These are phyloP conservation scores for Sphaerophoria taeniata DNA, from an alignment of 2,888 invertebrate genomes.

Conservation along the genomic window DNA sequence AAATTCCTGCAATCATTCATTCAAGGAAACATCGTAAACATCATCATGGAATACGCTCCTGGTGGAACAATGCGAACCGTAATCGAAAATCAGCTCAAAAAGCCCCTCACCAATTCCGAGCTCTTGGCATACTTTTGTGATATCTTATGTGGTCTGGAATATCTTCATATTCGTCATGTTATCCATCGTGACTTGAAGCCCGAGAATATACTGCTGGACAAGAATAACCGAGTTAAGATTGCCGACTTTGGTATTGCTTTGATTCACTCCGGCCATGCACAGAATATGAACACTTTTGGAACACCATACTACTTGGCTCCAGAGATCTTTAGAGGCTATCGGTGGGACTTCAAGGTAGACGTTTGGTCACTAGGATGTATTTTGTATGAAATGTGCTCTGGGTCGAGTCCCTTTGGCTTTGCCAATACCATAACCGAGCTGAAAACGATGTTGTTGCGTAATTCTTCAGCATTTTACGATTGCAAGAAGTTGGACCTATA, in stretches of 20 bases:
- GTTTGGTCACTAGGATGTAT: slow-evolving; percentile 90
- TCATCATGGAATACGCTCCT: slow-evolving; percentile 81
- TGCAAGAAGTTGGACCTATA: slow-evolving; percentile 75
- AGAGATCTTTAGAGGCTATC: slow-evolving; percentile 86
- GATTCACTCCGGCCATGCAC: slow-evolving; percentile 75
- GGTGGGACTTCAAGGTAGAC: slow-evolving; percentile 88
- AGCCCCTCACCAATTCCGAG: slow-evolving; percentile 73
- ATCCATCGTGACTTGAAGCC: slow-evolving; percentile 88
- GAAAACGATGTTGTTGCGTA: slow-evolving; percentile 59
- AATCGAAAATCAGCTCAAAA: slow-evolving; percentile 70
- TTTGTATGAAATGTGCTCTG: slow-evolving; percentile 86
- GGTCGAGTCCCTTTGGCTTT: slow-evolving; percentile 77
- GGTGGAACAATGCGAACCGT: slow-evolving; percentile 80
- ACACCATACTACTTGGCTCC: slow-evolving; percentile 91
- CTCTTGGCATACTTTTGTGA: slow-evolving; percentile 82
- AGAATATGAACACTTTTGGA: slow-evolving; percentile 83
- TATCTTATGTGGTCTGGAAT: slow-evolving; percentile 81
- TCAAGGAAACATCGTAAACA: slow-evolving; percentile 78
- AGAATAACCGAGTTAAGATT: slow-evolving; percentile 87
- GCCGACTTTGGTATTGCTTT: slow-evolving; percentile 87
- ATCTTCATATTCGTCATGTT: slow-evolving; percentile 82
- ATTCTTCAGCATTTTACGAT: slow-evolving; percentile 51
- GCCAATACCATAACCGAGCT: slow-evolving; percentile 75
- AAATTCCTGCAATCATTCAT: slow-evolving; percentile 79
- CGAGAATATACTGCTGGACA: slow-evolving; percentile 88